Evolutionary conservation across 2,797 vertebrate genomes (phyloP).

Genomic region (Iguana delicatissima): DNA sequence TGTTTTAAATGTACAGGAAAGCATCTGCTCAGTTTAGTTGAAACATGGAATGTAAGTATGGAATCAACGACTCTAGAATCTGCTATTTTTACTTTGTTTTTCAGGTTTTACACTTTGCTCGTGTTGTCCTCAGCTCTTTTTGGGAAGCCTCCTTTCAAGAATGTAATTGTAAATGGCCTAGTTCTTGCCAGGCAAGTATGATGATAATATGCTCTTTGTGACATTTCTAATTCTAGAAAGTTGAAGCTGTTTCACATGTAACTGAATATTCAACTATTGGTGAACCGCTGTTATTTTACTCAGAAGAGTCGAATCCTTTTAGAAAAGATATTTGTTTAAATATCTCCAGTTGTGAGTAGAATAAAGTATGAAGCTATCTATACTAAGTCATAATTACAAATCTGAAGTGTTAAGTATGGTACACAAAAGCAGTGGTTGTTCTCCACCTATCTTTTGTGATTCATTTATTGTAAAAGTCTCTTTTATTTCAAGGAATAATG

Average conservation of each 20-base stretch:
- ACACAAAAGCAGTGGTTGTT: background rate
- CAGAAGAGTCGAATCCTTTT: background rate
- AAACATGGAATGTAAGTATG: background rate
- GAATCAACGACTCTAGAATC: fast-evolving
- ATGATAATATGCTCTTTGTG: conserved; percentile 28
- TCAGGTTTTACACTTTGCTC: conserved; percentile 96
- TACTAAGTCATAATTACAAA: background rate
- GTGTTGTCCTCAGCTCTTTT: conserved; percentile 97
- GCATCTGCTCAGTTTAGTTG: conserved; percentile 1
- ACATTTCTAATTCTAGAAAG: conserved; percentile 5
- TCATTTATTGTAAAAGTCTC: background rate
- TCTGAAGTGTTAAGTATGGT: background rate
- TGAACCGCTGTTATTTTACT: background rate
- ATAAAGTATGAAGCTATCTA: background rate
- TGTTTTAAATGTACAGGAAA: conserved; percentile 9
- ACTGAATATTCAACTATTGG: background rate
- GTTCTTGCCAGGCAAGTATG: conserved; percentile 90
- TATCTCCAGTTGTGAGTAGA: background rate
- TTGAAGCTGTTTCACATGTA: conserved; percentile 27
- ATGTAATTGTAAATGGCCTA: conserved; percentile 96
- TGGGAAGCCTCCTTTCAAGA: conserved; percentile 96
- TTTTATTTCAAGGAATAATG: background rate
- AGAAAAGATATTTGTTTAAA: background rate
- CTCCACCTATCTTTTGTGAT: background rate
- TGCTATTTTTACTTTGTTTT: conserved; percentile 31